Conservation (phyloP, 2,797 vertebrate genomes). For the Anabas testudineus region DNA sequence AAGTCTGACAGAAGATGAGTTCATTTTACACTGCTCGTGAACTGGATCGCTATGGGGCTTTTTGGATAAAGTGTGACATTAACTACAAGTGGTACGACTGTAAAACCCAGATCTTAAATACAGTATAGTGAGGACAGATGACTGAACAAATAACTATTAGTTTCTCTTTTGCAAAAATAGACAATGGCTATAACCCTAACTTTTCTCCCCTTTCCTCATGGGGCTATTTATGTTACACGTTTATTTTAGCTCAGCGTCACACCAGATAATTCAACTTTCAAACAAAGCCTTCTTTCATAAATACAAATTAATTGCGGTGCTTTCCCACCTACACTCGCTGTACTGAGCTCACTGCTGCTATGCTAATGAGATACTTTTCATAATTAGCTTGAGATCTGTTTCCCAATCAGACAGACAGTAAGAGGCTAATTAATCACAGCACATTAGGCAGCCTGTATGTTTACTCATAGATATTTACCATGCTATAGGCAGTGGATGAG, state of each 20-base stretch:
- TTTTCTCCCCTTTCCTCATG: slow-evolving; percentile 10
- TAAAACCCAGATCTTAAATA: background rate
- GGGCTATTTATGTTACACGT: slow-evolving; percentile 24
- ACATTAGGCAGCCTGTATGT: slow-evolving; percentile 59
- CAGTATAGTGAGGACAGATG: background rate
- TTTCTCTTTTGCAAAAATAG: slow-evolving; percentile 2
- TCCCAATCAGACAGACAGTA: slow-evolving; percentile 65
- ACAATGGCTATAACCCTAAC: background rate
- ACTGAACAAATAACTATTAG: slow-evolving; percentile 1
- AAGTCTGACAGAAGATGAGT: slow-evolving; percentile 24
- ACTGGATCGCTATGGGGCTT: slow-evolving; percentile 8
- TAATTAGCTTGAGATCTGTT: slow-evolving; percentile 70
- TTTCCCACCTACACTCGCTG: slow-evolving; percentile 40
- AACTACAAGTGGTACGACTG: slow-evolving; percentile 1
- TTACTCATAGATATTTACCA: slow-evolving; percentile 61
- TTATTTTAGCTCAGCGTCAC: slow-evolving; percentile 2
- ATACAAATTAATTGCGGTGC: slow-evolving; percentile 30
- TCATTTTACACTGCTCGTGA: slow-evolving; percentile 22
- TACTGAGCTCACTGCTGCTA: slow-evolving; percentile 14
- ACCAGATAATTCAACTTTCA: slow-evolving; percentile 26
- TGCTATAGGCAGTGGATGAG: slow-evolving; percentile 25
- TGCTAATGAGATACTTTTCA: slow-evolving; percentile 67
- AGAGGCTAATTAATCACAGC: slow-evolving; percentile 72
- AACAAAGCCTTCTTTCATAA: slow-evolving; percentile 21
- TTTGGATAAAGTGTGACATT: slow-evolving; percentile 8